These are phyloP conservation scores for Mizuhopecten yessoensis DNA, from an alignment of 1,140 invertebrate species.

Conservation along the genomic window DNA sequence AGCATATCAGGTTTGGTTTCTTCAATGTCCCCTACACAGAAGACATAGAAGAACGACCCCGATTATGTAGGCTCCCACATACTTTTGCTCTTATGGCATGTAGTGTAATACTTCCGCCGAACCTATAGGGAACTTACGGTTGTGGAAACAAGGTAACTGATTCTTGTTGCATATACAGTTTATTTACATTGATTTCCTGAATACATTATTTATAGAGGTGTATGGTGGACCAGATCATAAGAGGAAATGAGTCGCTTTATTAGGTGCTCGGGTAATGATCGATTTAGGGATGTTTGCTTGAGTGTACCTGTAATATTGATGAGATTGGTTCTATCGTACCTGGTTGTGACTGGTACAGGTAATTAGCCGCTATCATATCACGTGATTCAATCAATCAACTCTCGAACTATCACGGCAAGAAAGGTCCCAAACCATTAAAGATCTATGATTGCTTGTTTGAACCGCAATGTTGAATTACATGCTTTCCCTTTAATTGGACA, in stretches of 20 bases:
- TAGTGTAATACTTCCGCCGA: no score
- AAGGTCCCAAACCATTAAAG: slow-evolving; percentile 5
- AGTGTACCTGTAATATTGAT: not conserved
- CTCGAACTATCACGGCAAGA: not conserved
- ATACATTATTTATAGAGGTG: not conserved
- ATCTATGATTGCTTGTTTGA: slow-evolving; percentile 13
- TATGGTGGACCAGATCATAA: not conserved
- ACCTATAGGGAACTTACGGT: no score
- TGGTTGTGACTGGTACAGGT: not conserved
- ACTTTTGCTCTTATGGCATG: no score
- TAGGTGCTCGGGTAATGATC: not conserved
- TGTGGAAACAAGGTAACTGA: no score
- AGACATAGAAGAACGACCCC: no score
- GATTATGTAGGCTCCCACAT: no score
- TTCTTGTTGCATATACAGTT: no score
- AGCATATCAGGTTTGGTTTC: no score
- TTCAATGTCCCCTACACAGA: no score
- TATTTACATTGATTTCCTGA: no score
- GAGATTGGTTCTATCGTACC: not conserved
- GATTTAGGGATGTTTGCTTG: not conserved
- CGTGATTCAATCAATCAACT: slow-evolving; percentile 24
- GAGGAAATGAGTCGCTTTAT: not conserved
- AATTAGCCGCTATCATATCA: slow-evolving; percentile 34
- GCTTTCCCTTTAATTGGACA: not conserved
- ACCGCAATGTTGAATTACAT: not conserved